Percentiles rank a stretch among this genome's conserved stretches.
Evolutionary conservation across 1,140 invertebrate genomes (phyloP).

Genomic region (Aphelenchoides besseyi): DNA sequence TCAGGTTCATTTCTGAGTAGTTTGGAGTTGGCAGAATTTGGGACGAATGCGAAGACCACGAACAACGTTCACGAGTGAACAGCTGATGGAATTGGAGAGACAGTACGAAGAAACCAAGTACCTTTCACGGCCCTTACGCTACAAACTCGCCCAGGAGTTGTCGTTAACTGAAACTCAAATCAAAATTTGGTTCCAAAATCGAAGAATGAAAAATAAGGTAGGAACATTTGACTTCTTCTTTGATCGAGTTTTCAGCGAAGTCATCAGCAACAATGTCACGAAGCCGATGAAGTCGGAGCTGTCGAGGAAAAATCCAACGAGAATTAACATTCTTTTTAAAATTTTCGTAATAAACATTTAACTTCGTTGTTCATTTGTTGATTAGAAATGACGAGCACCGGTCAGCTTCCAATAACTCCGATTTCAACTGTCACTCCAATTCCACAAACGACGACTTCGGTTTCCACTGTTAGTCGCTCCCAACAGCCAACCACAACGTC

Average conservation of each 20-base stretch:
- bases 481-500: no score
- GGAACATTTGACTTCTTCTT: not conserved
- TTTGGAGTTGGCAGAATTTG: constrained; percentile 59
- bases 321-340: no score
- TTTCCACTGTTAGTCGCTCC: no score
- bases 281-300: not conserved
- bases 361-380: no score
- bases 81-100: constrained; percentile 92
- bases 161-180: constrained; percentile 87
- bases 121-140: constrained; percentile 91
- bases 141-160: constrained; percentile 93
- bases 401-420: no score
- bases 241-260: not conserved
- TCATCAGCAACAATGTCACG: not conserved
- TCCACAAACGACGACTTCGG: no score
- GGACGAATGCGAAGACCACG: constrained; percentile 90
- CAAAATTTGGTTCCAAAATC: constrained; percentile 73
- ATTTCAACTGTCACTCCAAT: no score
- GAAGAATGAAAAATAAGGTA: constrained; percentile 96
- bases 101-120: constrained; percentile 99
- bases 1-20: constrained; percentile 29
- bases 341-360: no score
- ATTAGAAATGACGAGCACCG: no score
- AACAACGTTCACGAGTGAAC: constrained; percentile 96
- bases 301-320: not conserved